Evolutionary conservation across 2,888 invertebrate species (phyloP), one percentile per base, ranked within the genome.

Genomic region (Leptinotarsa rubiginosa): DNA sequence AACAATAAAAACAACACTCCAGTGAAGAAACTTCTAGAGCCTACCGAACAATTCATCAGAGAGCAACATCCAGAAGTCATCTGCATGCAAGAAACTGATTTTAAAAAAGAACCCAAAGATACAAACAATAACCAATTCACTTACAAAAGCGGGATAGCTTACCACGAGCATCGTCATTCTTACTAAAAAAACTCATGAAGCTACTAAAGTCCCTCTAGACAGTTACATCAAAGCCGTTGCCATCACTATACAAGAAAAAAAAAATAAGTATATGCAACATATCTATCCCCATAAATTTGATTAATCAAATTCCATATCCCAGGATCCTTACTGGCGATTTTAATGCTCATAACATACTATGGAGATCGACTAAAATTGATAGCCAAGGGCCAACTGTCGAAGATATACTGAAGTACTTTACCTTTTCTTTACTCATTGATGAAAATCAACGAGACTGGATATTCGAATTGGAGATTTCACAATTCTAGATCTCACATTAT

Each of bases 201-300:
- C 56, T 3, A 13, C 4, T 13, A 4, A 56, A 10, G 20, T 56
- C 20, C 20, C 56, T 4, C 3, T 56, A 4, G 4, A 56, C 5
- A 7, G 31, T 31, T 1, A 31, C 31, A 31, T 31, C 31, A 7
- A 31, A 31, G 7, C 7, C 31, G 7, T 31, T 31, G 31, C 31
- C 7, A 31, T 31, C 7, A 31, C 31, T 31, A 31, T 31, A 31
- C 31, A 7, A 31, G 7, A 1, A 7, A 31, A 7, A 31, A 31
- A 31, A 31, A 31, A 31, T 31, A 31, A 31, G 31, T 5, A 65
- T 65, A 16, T 65, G 65, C 18, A 65, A 65, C 18, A 65, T 25
- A 64, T 41, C 16, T 64, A 13, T 16, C 31, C 12, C 64, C 16
- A 15, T 25, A 13, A 25, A 64, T 41, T n/a, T 64, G 10, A 22